Base-by-base conservation (phyloP, 2,888 invertebrate genomes). In the Caenorhabditis afra region DNA sequence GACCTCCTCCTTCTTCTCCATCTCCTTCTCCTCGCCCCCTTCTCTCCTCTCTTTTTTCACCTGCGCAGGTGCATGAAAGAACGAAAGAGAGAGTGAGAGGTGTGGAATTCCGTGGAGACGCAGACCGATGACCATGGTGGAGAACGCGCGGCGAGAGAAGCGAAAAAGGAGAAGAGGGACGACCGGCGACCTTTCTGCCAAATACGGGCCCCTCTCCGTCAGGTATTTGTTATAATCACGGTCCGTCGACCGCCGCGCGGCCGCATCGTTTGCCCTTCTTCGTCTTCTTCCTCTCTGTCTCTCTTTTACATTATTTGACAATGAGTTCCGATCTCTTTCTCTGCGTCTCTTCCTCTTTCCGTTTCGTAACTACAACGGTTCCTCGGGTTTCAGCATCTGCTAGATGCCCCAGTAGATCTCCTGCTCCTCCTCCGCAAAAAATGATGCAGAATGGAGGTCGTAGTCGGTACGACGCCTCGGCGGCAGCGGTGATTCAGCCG, bases 141-240 rank as follows among this genome's bases (percentile, higher is more conserved):
- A 39, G 59, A 53, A 45, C 53, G 52, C 16, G 49, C 23, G 50
- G 50, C 12, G 18, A 57, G 37, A 35, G 66, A 29, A 44, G 57
- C 41, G 53, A 44, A 53, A 65, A 52, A 66, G 50, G 58, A n/a
- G 22, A 37, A 20, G 20, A 16, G 29, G 20, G 64, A 41, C 41
- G 55, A 65, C 45, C 57, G 55, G 29, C 66, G 49, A 64, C 66
- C 58, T 52, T 50, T 45, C 22, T 55, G 59, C 58, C 65, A 74
- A 66, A 66, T 47, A 66, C 47, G 53, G 59, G 44, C 20, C 50
- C 18, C 12, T n/a, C 14, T 12, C 47, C 47, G 37, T 16, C 37
- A 73, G 64, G 64, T 65, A 66, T 65, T 66, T 61, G 61, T 66
- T 74, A 58, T 64, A 74, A 62, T 71, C 55, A 62, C 62, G 71